These are phyloP conservation scores for Silurus asotus DNA, from an alignment of 2,113 vertebrate genomes.

Conservation along the genomic window DNA sequence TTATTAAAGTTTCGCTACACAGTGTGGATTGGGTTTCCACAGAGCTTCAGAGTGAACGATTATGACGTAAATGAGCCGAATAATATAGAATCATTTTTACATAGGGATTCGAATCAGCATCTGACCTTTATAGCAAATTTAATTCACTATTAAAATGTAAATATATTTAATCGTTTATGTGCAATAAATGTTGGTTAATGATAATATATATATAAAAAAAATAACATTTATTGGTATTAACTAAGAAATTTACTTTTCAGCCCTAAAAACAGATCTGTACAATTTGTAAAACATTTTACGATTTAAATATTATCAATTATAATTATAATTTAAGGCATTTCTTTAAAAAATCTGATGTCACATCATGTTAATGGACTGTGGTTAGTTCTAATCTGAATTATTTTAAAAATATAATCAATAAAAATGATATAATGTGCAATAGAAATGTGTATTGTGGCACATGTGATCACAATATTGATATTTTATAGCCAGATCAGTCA, in stretches of 20 bases:
- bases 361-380: neutral
- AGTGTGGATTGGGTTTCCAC: neutral
- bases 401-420: neutral
- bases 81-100: no score
- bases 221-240: neutral
- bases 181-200: neutral
- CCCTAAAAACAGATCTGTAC: neutral
- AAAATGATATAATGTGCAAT: neutral
- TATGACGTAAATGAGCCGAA: no score
- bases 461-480: neutral
- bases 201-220: neutral
- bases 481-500: neutral
- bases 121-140: no score
- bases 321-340: no score
- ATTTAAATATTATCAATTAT: neutral
- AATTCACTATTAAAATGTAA: no score
- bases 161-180: no score
- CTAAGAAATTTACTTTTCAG: neutral
- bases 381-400: neutral
- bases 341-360: neutral
- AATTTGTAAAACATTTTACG: neutral
- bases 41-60: neutral
- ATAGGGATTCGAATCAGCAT: no score
- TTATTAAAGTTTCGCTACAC: neutral
- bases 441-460: neutral